Evolutionary conservation across 2,888 invertebrate genomes (phyloP), one percentile per base, ranked within the genome.

Genomic region (Stenodera caucasica): DNA sequence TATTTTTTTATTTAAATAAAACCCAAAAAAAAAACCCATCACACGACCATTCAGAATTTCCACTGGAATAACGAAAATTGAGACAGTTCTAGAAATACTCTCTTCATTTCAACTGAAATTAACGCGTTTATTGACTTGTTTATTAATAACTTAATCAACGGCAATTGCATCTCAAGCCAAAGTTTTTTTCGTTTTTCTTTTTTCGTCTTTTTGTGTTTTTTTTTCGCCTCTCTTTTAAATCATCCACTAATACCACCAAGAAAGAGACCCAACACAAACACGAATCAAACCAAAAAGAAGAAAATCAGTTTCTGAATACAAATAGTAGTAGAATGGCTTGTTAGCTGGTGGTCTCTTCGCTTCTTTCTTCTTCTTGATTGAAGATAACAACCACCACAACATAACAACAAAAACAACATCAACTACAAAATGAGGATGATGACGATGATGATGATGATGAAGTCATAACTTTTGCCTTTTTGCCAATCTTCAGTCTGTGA

Each of bases 71-170:
- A 45, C 11, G 18, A 45, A 21, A 26, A 5, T 5, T 18, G 45
- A 45, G 45, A 45, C 21, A 45, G 45, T 45, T 45, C 45, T 45
- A 45, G 45, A 45, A 45, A 45, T 45, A 45, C 45, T 7, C 37
- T 14, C 37, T 2, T 1, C 5, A 12, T 9, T 15, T 15, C 45
- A 45, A 61, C 53, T 55, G 55, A 50, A 58, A 60, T 60, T 67
- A 68, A 68, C 68, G 70, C 68, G 70, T 70, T 70, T 70, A 70
- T 70, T 70, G 70, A 70, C 70, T 70, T 65, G 66, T 65, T 68
- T 70, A 70, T 68, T 70, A 70, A 70, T 67, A 69, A 63, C 68
- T 67, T 66, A 68, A 70, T 70, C 68, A 69, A 68, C 59, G 67
- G 63, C 70, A 70, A 70, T 70, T 70, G 67, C 61, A 59, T 56